Percentiles rank a stretch among this genome's conserved stretches.
These are phyloP conservation scores for Pseudorectes ferrugineus DNA, from an alignment of 2,113 vertebrate genomes.

Conservation along the genomic window DNA sequence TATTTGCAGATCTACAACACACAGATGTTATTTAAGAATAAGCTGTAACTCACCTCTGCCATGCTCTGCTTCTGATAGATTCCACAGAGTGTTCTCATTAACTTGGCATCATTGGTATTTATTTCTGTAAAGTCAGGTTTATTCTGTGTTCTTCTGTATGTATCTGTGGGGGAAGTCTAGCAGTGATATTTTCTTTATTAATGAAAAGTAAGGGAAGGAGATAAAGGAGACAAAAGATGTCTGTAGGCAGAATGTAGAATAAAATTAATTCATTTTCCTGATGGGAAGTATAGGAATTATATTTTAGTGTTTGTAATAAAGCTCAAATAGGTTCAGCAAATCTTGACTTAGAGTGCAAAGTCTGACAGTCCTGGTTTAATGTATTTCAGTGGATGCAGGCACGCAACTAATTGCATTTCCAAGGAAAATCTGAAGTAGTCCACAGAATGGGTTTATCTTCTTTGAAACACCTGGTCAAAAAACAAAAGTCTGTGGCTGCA, in stretches of 20 bases:
- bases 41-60: not conserved
- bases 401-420: not conserved
- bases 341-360: not conserved
- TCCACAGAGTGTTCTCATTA: not conserved
- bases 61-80: not conserved
- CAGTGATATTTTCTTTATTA: conserved; percentile 16
- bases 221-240: not conserved
- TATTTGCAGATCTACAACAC: not conserved
- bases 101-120: not conserved
- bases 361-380: not conserved
- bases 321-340: conserved; percentile 11
- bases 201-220: not conserved
- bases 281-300: not conserved
- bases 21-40: not conserved
- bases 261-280: conserved; percentile 15
- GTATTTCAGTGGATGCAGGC: not conserved
- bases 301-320: conserved; percentile 10
- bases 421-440: not conserved
- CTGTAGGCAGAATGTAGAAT: conserved; percentile 15
- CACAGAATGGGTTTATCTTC: not conserved
- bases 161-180: not conserved
- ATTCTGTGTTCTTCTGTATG: not conserved
- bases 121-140: not conserved
- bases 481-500: not conserved
- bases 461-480: not conserved